Evolutionary conservation across 1,140 invertebrate genomes (phyloP).

Genomic region (Metopolophium dirhodum): DNA sequence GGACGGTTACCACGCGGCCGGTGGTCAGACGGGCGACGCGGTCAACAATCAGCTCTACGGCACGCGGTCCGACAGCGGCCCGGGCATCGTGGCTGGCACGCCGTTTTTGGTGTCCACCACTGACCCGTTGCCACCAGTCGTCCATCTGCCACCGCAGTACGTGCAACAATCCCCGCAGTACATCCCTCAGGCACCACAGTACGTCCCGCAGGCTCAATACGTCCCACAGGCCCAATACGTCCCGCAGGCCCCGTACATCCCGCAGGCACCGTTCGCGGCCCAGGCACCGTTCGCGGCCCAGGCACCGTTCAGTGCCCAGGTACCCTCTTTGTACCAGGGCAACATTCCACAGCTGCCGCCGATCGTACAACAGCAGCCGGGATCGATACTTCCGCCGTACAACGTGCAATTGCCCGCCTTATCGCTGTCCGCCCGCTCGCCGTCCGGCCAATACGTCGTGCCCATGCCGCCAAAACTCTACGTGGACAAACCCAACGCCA

Average conservation of each 20-base stretch:
- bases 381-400: constrained; percentile 27
- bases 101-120: constrained; percentile 9
- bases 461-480: constrained; percentile 58
- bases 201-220: constrained; percentile 13
- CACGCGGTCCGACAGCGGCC: constrained; percentile 29
- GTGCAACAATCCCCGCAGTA: not conserved
- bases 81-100: not conserved
- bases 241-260: not conserved
- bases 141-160: constrained; percentile 23
- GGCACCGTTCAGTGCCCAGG: too few species aligned
- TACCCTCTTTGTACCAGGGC: not conserved
- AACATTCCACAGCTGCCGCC: constrained; percentile 28
- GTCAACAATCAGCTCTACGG: constrained; percentile 26
- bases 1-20: constrained; percentile 49
- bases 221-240: not conserved
- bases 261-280: not conserved
- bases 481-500: constrained; percentile 57
- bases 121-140: constrained; percentile 19
- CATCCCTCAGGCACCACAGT: not conserved
- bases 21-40: constrained; percentile 34
- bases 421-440: not conserved
- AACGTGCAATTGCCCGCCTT: constrained; percentile 43
- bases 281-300: not conserved
- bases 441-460: constrained; percentile 58
- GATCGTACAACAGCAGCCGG: not conserved